Conservation (phyloP, 2,113 vertebrate genomes). For the Okapia johnstoni region DNA sequence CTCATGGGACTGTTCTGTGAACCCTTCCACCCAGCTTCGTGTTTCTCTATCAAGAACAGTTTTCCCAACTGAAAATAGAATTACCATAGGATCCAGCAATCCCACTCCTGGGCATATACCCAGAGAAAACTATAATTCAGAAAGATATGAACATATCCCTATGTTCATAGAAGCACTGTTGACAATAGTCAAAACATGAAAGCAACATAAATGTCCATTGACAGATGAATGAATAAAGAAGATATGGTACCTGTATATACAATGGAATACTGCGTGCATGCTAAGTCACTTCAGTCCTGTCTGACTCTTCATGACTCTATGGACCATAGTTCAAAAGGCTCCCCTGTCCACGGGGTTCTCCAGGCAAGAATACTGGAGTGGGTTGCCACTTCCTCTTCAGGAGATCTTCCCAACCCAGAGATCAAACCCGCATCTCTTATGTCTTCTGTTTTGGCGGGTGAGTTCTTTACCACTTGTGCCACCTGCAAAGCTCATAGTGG, state of each 20-base stretch:
- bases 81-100: not conserved
- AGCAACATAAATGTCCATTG: not conserved
- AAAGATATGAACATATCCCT: not conserved
- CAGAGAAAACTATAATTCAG: not conserved
- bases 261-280: not conserved
- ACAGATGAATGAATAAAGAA: not conserved
- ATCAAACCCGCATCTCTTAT: not conserved
- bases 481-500: not conserved
- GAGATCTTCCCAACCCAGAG: not conserved
- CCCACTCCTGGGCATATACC: not conserved
- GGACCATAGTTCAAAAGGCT: not conserved
- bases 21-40: not conserved
- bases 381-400: not conserved
- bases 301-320: not conserved
- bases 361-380: not conserved
- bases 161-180: not conserved
- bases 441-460: not conserved
- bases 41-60: not conserved
- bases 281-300: not conserved
- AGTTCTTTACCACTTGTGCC: not conserved
- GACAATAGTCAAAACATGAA: not conserved
- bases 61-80: not conserved
- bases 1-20: not conserved
- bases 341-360: not conserved
- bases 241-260: not conserved